Conservation (phyloP, 1,140 invertebrate species). For the Drepana arcuata region DNA sequence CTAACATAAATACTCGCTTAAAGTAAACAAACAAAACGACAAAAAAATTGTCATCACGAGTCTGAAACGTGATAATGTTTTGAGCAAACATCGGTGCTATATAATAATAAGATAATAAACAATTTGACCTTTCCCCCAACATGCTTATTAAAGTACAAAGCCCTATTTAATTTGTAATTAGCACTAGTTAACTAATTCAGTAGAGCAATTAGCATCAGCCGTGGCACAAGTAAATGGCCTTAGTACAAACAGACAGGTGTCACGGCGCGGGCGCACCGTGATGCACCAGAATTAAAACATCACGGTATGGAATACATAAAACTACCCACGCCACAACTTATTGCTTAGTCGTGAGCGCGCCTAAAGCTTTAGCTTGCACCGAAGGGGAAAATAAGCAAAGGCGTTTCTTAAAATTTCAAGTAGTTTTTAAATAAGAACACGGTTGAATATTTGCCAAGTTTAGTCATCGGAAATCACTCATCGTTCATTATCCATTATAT, state of each 20-base stretch:
- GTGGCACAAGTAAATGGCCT: neutral
- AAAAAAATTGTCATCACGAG: no score
- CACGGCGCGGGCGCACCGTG: slow-evolving; percentile 10
- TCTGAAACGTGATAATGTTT: no score
- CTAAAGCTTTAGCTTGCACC: no score
- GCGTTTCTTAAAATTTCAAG: no score
- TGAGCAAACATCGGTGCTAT: no score
- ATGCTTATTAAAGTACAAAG: slow-evolving; percentile 10
- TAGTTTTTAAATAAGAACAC: no score
- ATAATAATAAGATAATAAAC: no score
- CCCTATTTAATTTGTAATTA: slow-evolving; percentile 13
- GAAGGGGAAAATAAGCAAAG: no score
- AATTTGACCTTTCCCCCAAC: slow-evolving; percentile 1
- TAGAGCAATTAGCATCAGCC: slow-evolving; percentile 2
- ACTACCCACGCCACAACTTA: no score
- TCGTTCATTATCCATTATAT: slow-evolving; percentile 48
- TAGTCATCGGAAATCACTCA: slow-evolving; percentile 42
- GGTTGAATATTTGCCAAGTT: slow-evolving; percentile 41
- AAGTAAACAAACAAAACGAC: no score
- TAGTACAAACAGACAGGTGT: neutral
- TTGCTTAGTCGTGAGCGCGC: no score
- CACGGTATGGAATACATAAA: slow-evolving; percentile 19
- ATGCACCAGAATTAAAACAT: slow-evolving; percentile 18
- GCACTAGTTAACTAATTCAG: slow-evolving; percentile 5
- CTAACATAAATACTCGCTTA: no score